Percentiles rank a stretch among this genome's conserved stretches.
phyloP scores from a whole-genome alignment of 2,113 vertebrate species.

The Macquaria australasica region DNA sequence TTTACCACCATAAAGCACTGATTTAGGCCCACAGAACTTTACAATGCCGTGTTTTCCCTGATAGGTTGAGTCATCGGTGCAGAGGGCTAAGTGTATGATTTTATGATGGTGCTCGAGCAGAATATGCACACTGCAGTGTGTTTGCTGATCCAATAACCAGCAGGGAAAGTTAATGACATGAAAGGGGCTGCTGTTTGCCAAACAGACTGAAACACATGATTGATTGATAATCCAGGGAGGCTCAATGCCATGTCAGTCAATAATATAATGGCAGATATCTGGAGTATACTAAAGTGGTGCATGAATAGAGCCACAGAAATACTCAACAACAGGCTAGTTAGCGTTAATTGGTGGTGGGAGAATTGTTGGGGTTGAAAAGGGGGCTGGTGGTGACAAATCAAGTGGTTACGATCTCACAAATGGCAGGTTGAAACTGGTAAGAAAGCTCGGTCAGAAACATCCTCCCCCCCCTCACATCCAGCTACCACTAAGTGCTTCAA shows the following conservation, averaged over 20 bases:
- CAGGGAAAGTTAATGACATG: conserved; percentile 79
- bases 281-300: conserved; percentile 41
- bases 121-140: conserved; percentile 70
- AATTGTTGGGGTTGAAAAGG: conserved; percentile 12
- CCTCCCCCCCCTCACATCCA: neutral
- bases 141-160: conserved; percentile 81
- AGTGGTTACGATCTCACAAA: conserved; percentile 7
- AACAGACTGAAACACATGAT: conserved; percentile 68
- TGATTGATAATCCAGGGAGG: conserved; percentile 71
- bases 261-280: conserved; percentile 59
- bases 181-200: conserved; percentile 77
- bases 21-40: conserved; percentile 66
- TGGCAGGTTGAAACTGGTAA: conserved; percentile 4
- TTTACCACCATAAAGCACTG: conserved; percentile 67
- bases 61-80: conserved; percentile 65
- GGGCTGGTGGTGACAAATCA: neutral
- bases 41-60: conserved; percentile 64
- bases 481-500: neutral
- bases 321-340: conserved; percentile 27
- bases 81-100: conserved; percentile 63
- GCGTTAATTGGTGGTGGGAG: conserved; percentile 20
- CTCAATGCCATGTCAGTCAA: conserved; percentile 60
- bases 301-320: conserved; percentile 45
- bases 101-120: conserved; percentile 73
- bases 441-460: neutral